phyloP scores from a whole-genome alignment of 2,113 vertebrate genomes.

The Cavia aperea region DNA sequence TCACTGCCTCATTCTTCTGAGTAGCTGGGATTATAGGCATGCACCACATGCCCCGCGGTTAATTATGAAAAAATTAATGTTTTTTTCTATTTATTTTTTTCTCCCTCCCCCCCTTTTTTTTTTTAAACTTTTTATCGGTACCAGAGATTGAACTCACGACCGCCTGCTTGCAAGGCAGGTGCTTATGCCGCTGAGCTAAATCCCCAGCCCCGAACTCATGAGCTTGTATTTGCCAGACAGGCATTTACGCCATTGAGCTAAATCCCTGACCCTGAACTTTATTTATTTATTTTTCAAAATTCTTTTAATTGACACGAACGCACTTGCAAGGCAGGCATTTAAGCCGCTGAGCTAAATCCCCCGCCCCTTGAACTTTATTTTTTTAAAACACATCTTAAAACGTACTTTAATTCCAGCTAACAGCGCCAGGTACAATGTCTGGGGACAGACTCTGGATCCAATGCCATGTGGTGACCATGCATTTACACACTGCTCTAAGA shows the following conservation, averaged over 20 bases:
- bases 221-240: no score
- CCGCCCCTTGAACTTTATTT: no score
- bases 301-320: no score
- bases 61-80: background rate
- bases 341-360: no score
- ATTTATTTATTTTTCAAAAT: background rate
- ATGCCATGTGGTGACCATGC: slow-evolving; percentile 77
- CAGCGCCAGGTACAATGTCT: slow-evolving; percentile 94
- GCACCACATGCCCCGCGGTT: background rate
- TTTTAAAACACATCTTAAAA: slow-evolving; percentile 38
- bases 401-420: slow-evolving; percentile 75
- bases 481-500: slow-evolving; percentile 57
- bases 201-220: no score
- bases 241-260: no score
- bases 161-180: no score
- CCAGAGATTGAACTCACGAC: no score
- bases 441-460: slow-evolving; percentile 92
- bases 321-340: no score
- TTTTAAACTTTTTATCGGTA: no score
- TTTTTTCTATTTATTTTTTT: background rate
- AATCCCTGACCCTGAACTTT: no score
- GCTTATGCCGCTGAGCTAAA: no score
- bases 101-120: background rate
- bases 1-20: background rate
- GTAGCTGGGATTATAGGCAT: background rate